phyloP scores from a whole-genome alignment of 2,113 vertebrate species.

The Tachuris rubrigastra region DNA sequence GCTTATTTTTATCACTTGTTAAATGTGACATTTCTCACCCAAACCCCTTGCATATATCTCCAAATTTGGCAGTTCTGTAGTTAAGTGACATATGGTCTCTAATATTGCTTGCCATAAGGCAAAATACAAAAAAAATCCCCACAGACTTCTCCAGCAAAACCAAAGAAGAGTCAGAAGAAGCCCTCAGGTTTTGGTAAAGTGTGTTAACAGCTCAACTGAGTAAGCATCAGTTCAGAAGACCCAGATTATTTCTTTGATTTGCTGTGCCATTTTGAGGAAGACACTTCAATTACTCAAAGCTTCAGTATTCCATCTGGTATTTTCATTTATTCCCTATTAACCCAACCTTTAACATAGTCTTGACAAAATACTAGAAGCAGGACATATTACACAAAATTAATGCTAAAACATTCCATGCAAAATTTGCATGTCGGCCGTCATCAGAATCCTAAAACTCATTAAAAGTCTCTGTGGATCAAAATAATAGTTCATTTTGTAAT shows the following conservation, averaged over 20 bases:
- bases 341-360: not conserved
- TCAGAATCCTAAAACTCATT: not conserved
- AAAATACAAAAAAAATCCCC: not conserved
- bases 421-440: not conserved
- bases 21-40: not conserved
- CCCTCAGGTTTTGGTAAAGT: not conserved
- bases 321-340: not conserved
- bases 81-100: not conserved
- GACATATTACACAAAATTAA: not conserved
- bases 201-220: not conserved
- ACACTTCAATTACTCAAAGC: not conserved
- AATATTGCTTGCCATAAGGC: not conserved
- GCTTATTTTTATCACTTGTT: not conserved
- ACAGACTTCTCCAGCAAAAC: not conserved
- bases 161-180: not conserved
- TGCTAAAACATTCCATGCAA: not conserved
- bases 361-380: not conserved
- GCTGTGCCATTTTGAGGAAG: not conserved
- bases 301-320: not conserved
- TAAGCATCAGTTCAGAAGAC: not conserved
- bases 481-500: not conserved
- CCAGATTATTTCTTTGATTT: not conserved
- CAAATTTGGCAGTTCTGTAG: not conserved
- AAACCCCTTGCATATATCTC: not conserved
- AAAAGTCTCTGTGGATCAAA: not conserved